Base-by-base conservation (phyloP, 23 tunicate genomes). In the Aplidium turbinatum region DNA sequence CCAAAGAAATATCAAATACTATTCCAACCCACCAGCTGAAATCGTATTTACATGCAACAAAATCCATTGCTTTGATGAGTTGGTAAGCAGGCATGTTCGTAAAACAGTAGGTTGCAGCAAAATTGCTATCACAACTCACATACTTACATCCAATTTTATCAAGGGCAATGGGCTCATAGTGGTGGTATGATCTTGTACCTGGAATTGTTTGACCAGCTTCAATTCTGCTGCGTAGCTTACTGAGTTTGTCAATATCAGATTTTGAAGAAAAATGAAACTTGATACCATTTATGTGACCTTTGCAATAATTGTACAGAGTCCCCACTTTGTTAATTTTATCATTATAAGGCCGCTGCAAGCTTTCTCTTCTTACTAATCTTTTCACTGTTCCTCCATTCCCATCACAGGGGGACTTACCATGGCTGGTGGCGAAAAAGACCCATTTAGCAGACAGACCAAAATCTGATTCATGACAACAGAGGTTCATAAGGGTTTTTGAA, bases 371-470 rank as follows among this genome's bases (percentile, higher is more conserved):
- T 2, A 65, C 72, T 29, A 65, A 21, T 35, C 72, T 23, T 21
- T 65, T 65, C 26, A 65, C 48, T 7, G 50, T 65, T 2, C 72
- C 72, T 35, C 72, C 72, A 16, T 6, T 23, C 4, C 72, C 72
- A 26, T 65, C 72, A 65, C 72, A 65, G 2, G 50, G 72, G 3
- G 72, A 65, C 50, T 36, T 65, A 9, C 72, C 72, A 29, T 65
- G 72, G 7, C 50, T 35, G 3, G 48, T 65, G 25, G 72, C 72
- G 38, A 36, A 65, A 38, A 65, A 65, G 3, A 23, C 24, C 50
- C 68, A 60, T 16, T 26, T 11, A 18, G 72, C 72, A 7, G 4
- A 4, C 4, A 65, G 5, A 11, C 31, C 50, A 65, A 65, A 65
- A 65, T 65, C 72, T 3, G 3, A 3, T 19, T 38, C 25, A 36